phyloP scores from a whole-genome alignment of 2,797 vertebrate species.

The Nyctalus aviator region DNA sequence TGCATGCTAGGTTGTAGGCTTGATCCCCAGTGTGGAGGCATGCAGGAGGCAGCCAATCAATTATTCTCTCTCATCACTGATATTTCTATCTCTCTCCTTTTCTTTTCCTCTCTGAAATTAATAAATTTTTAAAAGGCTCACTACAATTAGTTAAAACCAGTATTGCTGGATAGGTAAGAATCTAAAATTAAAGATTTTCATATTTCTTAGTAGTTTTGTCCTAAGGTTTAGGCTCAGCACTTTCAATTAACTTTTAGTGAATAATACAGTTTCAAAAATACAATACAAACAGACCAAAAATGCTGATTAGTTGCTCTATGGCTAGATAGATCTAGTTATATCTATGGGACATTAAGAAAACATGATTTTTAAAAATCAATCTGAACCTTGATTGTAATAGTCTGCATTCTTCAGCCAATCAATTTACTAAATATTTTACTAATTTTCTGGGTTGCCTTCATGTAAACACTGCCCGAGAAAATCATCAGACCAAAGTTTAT shows the following conservation, averaged over 20 bases:
- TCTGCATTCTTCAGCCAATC: neutral
- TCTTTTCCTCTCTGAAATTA: too few relatives aligned
- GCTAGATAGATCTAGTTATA: neutral
- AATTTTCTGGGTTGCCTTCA: neutral
- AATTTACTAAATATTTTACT: conserved; percentile 37
- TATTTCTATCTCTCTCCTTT: too few relatives aligned
- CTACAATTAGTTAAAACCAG: neutral
- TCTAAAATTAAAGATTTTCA: neutral
- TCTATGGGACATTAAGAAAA: neutral
- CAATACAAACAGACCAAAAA: neutral
- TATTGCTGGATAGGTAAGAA: neutral
- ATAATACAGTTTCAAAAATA: conserved; percentile 5
- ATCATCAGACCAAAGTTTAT: neutral
- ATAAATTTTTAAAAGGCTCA: neutral
- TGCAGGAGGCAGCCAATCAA: too few relatives aligned
- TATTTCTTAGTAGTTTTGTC: neutral
- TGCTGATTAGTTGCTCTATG: neutral
- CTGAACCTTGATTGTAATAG: neutral
- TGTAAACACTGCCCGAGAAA: neutral
- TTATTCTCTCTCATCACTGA: too few relatives aligned
- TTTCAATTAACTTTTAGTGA: neutral
- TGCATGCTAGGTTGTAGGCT: too few relatives aligned
- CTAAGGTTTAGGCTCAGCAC: neutral
- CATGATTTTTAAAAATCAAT: neutral
- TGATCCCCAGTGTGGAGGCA: too few relatives aligned